A percentile compares a stretch with the other conserved stretches of the same genome.
phyloP scores from a whole-genome alignment of 1,140 invertebrate genomes.

The Tenebrio molitor region DNA sequence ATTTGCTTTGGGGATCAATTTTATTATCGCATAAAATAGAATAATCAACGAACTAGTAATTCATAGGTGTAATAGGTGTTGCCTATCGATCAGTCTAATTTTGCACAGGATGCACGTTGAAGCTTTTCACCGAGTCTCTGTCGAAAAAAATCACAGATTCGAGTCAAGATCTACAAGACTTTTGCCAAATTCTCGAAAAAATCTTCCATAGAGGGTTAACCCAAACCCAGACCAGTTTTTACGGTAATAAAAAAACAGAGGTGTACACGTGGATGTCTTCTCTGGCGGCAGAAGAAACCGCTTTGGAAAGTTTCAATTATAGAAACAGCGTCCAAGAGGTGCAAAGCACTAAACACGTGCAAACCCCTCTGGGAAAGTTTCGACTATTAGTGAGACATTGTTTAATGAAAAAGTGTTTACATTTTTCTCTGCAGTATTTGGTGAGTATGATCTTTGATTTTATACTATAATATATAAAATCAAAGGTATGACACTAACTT shows the following conservation, averaged over 20 bases:
- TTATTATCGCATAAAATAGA: no score
- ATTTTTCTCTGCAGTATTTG: conserved; percentile 70
- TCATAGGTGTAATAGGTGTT: conserved; percentile 31
- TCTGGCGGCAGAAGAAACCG: conserved; percentile 62
- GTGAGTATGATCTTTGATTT: conserved; percentile 63
- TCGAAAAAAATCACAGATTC: conserved; percentile 58
- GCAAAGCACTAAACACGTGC: conserved; percentile 66
- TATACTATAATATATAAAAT: no score
- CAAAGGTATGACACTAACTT: no score
- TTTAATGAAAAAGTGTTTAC: conserved; percentile 71
- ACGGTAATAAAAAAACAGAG: conserved; percentile 65
- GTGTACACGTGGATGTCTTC: conserved; percentile 70
- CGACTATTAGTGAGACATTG: conserved; percentile 71
- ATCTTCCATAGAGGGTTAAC: conserved; percentile 69
- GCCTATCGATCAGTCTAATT: conserved; percentile 48
- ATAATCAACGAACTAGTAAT: no score
- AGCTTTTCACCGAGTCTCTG: conserved; percentile 61
- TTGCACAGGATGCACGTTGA: conserved; percentile 67
- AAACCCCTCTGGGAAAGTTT: conserved; percentile 68
- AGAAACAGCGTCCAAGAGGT: conserved; percentile 67
- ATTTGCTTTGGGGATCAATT: no score
- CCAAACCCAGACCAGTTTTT: conserved; percentile 62
- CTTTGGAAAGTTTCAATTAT: conserved; percentile 63
- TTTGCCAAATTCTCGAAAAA: conserved; percentile 69
- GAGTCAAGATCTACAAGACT: conserved; percentile 65